phyloP scores from a whole-genome alignment of 2,797 vertebrate species.

The Rhinatrema bivittatum region DNA sequence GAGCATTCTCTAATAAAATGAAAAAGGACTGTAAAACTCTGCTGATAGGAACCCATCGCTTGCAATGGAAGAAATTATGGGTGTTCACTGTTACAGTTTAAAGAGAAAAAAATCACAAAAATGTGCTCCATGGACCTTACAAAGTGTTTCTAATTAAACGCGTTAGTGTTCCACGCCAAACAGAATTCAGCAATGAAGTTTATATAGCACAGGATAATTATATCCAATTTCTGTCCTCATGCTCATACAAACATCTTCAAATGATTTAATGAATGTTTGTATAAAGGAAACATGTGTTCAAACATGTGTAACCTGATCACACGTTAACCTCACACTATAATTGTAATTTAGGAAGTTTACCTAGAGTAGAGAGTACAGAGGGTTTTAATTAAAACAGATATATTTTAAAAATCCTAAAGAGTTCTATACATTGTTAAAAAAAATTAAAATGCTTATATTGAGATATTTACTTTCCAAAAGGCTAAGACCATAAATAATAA shows the following conservation, averaged over 20 bases:
- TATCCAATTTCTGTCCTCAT: conserved; percentile 17
- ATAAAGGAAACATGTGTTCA: conserved; percentile 26
- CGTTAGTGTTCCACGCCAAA: conserved; percentile 31
- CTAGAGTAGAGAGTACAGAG: conserved; percentile 5
- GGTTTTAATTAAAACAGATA: conserved; percentile 3
- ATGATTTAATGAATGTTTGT: conserved; percentile 26
- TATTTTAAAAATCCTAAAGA: not conserved
- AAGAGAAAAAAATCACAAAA: conserved; percentile 9
- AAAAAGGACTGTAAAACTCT: no score
- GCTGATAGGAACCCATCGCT: no score
- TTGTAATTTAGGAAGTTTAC: conserved; percentile 19
- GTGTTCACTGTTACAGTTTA: not conserved
- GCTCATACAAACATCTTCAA: conserved; percentile 12
- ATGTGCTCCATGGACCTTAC: conserved; percentile 27
- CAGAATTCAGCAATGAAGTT: conserved; percentile 19
- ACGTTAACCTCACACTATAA: conserved; percentile 20
- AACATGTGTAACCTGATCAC: conserved; percentile 30
- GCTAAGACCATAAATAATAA: no score
- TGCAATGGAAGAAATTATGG: no score
- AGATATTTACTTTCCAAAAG: no score
- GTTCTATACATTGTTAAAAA: no score
- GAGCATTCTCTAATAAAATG: no score
- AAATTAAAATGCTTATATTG: no score
- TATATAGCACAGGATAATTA: conserved; percentile 24
- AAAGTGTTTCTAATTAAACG: conserved; percentile 40